Evolutionary conservation across 2,888 invertebrate genomes (phyloP), one percentile per base, ranked within the genome.

Genomic region (Diarsia brunnea): DNA sequence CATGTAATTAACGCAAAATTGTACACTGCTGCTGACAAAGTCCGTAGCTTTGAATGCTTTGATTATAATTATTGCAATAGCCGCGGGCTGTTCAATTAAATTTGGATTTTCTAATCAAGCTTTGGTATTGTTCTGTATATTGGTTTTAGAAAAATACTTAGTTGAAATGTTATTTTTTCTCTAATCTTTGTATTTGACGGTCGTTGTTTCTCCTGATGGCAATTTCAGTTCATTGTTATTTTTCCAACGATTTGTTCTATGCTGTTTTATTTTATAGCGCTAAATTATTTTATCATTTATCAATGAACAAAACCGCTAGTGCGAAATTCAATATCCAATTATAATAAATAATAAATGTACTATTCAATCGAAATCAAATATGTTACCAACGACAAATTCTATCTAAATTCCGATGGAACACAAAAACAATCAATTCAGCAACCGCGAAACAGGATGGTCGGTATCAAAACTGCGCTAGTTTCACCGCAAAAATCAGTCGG

Each of bases 401-500:
- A 76, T 61, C 81, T 70, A 67, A 83, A 81, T 69, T 61, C 12
- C 19, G n/a, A 65, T 69, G 19, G 19, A 51, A 61, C 61, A 53
- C 79, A 65, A 72, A 82, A 75, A 82, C 71, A 82, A 73, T 78
- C 53, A 71, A 43, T 81, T 67, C 31, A 10, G 16, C 51, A 53
- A 75, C 87, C 87, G 8, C 79, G 55, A 73, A 81, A 81, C 68
- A 61, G 68, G 45, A 53, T 74, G 69, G 75, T 75, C 78, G 69
- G 82, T 60, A 71, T 75, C 79, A 79, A 72, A 82, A 79, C 77
- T 75, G 68, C 31, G 16, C 70, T 60, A 58, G 58, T 27, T 58
- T 27, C 24, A 87, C 87, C 85, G 31, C 87, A 87, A 87, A 85
- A 85, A 86, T 75, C 75, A 65, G 70, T 67, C 51, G 10, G 70